Percentiles rank a stretch among this genome's conserved stretches.
Conservation (phyloP, 2,797 vertebrate species). For the Coccyzus lansbergi region DNA sequence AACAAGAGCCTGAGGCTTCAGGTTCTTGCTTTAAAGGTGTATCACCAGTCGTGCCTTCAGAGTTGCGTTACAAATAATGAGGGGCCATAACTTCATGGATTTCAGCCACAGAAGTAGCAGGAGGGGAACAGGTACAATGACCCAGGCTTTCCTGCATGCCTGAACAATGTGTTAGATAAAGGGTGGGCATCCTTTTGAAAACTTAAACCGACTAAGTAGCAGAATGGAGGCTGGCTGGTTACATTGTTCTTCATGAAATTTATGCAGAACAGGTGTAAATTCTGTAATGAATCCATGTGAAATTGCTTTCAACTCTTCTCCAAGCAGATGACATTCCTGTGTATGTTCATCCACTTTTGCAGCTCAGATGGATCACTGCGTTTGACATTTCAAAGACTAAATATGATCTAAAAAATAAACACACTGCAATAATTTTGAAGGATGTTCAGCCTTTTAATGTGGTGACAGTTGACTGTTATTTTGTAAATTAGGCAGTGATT, state of each 20-base stretch:
- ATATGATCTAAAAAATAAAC: slow-evolving; percentile 73
- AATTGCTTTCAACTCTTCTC: slow-evolving; percentile 62
- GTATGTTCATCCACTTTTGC: slow-evolving; percentile 42
- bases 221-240: neutral
- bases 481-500: slow-evolving; percentile 70
- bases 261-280: slow-evolving; percentile 23
- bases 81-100: neutral
- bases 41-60: too few relatives aligned
- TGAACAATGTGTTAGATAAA: neutral
- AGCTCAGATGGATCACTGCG: slow-evolving; percentile 40
- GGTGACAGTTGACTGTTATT: slow-evolving; percentile 65
- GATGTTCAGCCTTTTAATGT: slow-evolving; percentile 75
- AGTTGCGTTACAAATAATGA: neutral
- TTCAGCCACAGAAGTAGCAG: neutral
- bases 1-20: too few relatives aligned
- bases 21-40: too few relatives aligned
- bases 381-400: slow-evolving; percentile 78
- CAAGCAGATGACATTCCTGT: slow-evolving; percentile 23
- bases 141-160: neutral
- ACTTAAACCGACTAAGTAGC: neutral
- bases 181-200: neutral
- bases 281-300: slow-evolving; percentile 40
- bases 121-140: neutral
- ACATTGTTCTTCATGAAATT: slow-evolving; percentile 58
- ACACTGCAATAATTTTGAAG: slow-evolving; percentile 72